Percentiles rank a stretch among this genome's conserved stretches.
These are phyloP conservation scores for Tachuris rubrigastra DNA, from an alignment of 2,113 vertebrate species.

Conservation along the genomic window DNA sequence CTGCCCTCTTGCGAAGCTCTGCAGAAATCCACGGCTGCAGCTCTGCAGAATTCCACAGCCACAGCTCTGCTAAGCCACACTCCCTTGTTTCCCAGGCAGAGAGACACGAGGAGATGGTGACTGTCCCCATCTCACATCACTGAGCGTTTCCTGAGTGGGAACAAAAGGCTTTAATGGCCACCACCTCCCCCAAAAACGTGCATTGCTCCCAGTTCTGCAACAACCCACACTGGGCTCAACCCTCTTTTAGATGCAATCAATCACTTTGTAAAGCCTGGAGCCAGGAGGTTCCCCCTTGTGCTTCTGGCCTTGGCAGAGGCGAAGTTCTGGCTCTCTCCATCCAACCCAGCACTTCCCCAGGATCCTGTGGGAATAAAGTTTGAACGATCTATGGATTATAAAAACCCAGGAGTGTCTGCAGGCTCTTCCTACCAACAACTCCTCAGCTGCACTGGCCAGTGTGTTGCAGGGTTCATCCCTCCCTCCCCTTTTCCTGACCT, in stretches of 20 bases:
- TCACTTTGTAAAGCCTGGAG: neutral
- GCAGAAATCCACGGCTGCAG: neutral
- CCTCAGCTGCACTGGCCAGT: rapidly evolving
- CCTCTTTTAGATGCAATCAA: neutral
- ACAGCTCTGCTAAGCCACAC: neutral
- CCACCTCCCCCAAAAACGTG: neutral
- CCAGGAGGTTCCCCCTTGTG: neutral
- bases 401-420: rapidly evolving
- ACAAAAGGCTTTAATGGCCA: neutral
- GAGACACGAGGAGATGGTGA: neutral
- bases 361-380: neutral
- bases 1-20: constrained; percentile 66
- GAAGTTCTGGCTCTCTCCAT: neutral
- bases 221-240: neutral
- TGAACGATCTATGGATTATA: neutral
- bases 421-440: neutral
- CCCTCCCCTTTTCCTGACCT: neutral
- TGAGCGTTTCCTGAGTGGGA: neutral
- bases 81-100: neutral
- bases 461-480: rapidly evolving
- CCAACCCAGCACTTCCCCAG: neutral
- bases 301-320: neutral
- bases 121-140: neutral
- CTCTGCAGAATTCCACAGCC: neutral
- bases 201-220: neutral